Conservation (phyloP, 2,113 vertebrate genomes). For the Leiothrix lutea region DNA sequence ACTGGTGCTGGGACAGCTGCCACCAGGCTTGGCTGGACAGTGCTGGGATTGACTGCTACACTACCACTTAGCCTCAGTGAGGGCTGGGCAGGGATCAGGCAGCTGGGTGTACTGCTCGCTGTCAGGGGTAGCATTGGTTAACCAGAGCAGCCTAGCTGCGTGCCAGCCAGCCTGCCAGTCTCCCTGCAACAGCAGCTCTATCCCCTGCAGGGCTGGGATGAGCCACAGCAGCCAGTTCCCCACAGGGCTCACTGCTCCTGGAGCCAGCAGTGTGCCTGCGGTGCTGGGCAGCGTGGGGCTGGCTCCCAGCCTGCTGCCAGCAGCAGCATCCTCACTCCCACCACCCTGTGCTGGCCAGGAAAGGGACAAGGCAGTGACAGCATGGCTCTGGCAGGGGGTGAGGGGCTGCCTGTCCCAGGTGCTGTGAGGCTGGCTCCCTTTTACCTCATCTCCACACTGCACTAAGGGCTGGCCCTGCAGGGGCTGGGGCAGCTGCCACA, state of each 20-base stretch:
- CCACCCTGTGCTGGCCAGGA: accelerated
- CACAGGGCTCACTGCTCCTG: accelerated
- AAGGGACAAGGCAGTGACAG: background rate
- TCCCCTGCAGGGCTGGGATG: background rate
- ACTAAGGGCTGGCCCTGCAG: background rate
- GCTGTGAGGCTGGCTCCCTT: accelerated
- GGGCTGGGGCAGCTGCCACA: background rate
- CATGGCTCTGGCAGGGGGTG: accelerated
- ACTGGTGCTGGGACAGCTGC: background rate
- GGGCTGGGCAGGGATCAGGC: background rate
- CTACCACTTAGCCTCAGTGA: background rate
- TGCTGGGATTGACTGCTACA: background rate
- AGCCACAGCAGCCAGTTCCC: background rate
- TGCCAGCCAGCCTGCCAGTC: background rate
- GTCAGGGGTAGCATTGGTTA: accelerated
- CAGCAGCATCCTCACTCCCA: background rate
- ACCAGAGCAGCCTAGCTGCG: background rate
- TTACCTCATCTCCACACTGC: background rate
- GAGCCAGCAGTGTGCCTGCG: accelerated
- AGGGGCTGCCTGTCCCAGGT: background rate
- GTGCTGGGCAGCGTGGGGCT: accelerated
- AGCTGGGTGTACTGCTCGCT: background rate
- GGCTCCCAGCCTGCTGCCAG: background rate
- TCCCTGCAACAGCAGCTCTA: background rate
- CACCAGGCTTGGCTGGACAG: background rate